Evolutionary conservation across 1,140 invertebrate species (phyloP).

Genomic region (Anthonomus grandis): DNA sequence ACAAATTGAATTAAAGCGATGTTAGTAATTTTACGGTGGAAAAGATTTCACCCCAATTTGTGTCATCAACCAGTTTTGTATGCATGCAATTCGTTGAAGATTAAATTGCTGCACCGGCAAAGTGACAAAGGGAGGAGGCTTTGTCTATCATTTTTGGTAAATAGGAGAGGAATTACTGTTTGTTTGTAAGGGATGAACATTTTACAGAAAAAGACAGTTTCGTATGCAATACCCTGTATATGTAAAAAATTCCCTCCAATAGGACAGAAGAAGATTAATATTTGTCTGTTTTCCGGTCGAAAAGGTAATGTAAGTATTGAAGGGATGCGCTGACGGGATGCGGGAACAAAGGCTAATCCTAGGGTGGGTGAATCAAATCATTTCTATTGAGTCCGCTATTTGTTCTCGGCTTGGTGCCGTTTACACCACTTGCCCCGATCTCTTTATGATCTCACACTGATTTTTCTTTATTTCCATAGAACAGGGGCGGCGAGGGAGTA

Average conservation of each 20-base stretch:
- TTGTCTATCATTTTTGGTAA: too few species aligned
- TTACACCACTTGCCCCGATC: constrained; percentile 39
- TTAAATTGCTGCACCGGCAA: too few species aligned
- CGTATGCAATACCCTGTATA: too few species aligned
- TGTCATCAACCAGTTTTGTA: too few species aligned
- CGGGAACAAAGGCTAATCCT: constrained; percentile 39
- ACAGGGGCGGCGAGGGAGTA: too few species aligned
- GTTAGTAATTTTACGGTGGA: constrained; percentile 16
- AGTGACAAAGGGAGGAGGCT: too few species aligned
- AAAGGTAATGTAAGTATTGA: constrained; percentile 14
- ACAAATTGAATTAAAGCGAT: constrained; percentile 23
- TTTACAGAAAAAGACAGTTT: too few species aligned
- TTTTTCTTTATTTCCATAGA: constrained; percentile 31
- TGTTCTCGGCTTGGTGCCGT: constrained; percentile 40
- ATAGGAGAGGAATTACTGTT: too few species aligned
- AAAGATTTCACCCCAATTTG: constrained; percentile 10
- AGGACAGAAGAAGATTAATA: neutral
- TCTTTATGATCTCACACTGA: constrained; percentile 38
- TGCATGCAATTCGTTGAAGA: too few species aligned
- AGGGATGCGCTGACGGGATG: constrained; percentile 33
- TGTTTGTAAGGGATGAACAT: too few species aligned
- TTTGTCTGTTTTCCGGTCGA: constrained; percentile 8
- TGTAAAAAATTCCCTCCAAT: too few species aligned
- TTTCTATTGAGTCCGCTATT: constrained; percentile 38
- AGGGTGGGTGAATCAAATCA: constrained; percentile 35